Evolutionary conservation across 2,888 invertebrate genomes (phyloP).

Genomic region (Oegoconia quadripuncta): DNA sequence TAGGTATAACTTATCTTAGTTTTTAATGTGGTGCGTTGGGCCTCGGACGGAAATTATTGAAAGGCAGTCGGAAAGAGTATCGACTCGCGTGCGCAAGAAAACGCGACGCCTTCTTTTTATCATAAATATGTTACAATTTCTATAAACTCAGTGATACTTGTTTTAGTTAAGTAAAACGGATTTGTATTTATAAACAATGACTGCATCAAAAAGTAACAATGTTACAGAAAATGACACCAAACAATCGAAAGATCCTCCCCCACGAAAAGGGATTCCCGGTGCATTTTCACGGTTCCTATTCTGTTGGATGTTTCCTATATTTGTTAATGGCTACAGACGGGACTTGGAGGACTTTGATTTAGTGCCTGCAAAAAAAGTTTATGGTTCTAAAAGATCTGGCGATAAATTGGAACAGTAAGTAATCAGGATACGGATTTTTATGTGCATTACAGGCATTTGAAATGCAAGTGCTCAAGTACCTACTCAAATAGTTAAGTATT

Average conservation of each 20-base stretch:
- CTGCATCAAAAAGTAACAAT: conserved; percentile 20
- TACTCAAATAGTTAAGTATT: no score
- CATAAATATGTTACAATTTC: no score
- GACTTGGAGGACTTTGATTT: conserved; percentile 86
- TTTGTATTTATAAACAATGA: conserved; percentile 16
- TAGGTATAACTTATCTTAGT: no score
- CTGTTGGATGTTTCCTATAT: conserved; percentile 88
- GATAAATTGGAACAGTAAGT: conserved; percentile 82
- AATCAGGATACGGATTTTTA: no score
- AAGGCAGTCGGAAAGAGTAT: conserved; percentile 19
- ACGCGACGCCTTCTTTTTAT: no score
- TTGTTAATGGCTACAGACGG: conserved; percentile 85
- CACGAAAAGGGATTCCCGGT: conserved; percentile 45
- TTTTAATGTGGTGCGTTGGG: no score
- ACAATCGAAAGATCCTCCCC: conserved; percentile 24
- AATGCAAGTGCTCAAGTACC: no score
- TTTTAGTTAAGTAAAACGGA: no score
- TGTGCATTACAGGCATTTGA: no score
- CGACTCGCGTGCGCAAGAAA: conserved; percentile 18
- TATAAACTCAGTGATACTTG: no score
- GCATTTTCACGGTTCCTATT: conserved; percentile 81
- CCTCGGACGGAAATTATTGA: not conserved
- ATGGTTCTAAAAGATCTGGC: conserved; percentile 84
- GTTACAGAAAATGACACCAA: conserved; percentile 19
- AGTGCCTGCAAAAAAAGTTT: conserved; percentile 83